phyloP scores from a whole-genome alignment of 92 coral and sea anemone species.

The Epizoanthus fatuus region DNA sequence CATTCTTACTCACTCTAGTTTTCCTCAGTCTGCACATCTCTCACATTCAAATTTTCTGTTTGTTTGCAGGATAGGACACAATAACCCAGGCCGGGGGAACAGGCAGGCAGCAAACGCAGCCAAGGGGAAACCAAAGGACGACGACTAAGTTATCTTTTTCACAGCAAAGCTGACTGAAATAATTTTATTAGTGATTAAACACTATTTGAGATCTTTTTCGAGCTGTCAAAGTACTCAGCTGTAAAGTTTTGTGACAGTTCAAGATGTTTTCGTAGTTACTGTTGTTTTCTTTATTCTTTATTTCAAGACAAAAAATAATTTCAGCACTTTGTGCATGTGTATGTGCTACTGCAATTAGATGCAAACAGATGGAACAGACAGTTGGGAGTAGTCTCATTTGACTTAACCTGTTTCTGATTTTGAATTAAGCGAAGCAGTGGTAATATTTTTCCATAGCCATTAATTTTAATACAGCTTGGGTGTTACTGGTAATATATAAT shows the following conservation, averaged over 20 bases:
- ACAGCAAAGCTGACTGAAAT: background rate
- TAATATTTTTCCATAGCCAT: background rate
- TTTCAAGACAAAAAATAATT: background rate
- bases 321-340: background rate
- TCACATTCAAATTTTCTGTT: no score
- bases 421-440: background rate
- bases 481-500: background rate
- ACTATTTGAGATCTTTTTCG: background rate
- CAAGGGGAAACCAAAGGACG: slow-evolving; percentile 8
- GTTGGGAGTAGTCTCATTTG: background rate
- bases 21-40: no score
- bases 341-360: no score
- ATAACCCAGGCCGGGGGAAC: slow-evolving; percentile 18
- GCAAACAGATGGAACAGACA: no score
- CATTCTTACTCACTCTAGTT: no score
- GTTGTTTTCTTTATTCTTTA: background rate
- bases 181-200: background rate
- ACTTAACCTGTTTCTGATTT: background rate
- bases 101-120: slow-evolving; percentile 1
- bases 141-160: background rate
- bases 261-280: background rate
- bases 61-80: slow-evolving; percentile 23
- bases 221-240: background rate
- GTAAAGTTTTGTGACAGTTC: no score
- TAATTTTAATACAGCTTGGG: background rate